Base-by-base conservation (phyloP, 2,888 invertebrate genomes). In the Pedicia rivosa region DNA sequence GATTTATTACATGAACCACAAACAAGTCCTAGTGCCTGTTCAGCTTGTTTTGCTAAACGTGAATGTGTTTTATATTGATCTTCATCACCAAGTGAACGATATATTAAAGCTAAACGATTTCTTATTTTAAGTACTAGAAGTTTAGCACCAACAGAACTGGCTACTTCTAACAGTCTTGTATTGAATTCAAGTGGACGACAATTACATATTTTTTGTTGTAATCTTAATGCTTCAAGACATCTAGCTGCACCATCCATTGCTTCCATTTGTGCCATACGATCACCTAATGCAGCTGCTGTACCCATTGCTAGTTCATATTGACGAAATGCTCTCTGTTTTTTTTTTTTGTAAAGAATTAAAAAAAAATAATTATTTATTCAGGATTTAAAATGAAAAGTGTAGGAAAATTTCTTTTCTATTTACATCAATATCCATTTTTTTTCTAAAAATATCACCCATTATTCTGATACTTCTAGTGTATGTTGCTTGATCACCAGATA, bases 221-320 rank as follows among this genome's bases (percentile, higher is more conserved):
- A 46, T 13, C 82, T 63, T 20, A 86, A 57, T 0, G 78, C 78
- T 51, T 84, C 84, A 25, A 84, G 61, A 48, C 84, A 86, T 31
- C 82, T 64, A 0, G 84, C 86, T 0, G 81, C 83, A 1, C 84
- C 86, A 48, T 86, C 86, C 83, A 86, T 84, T 1, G 84, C 84
- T 50, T 86, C 83, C 83, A 87, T 84, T 55, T 86, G 86, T 7
- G 83, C 81, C 42, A 86, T 70, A 1, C 84, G 69, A 57, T 87
- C 86, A 1, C 84, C 86, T 47, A 83, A 66, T 1, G 78, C 73
- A 25, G 74, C 73, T 0, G 82, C 80, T 0, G 82, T 81, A 1
- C 82, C 83, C 83, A 86, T 86, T 1, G 86, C 83, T 47, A 78
- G 78, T 57, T 86, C 84, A 52, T 87, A 87, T 52, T 86, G 83